Evolutionary conservation across 1,140 invertebrate genomes (phyloP).

Genomic region (Drosophila murphyi): DNA sequence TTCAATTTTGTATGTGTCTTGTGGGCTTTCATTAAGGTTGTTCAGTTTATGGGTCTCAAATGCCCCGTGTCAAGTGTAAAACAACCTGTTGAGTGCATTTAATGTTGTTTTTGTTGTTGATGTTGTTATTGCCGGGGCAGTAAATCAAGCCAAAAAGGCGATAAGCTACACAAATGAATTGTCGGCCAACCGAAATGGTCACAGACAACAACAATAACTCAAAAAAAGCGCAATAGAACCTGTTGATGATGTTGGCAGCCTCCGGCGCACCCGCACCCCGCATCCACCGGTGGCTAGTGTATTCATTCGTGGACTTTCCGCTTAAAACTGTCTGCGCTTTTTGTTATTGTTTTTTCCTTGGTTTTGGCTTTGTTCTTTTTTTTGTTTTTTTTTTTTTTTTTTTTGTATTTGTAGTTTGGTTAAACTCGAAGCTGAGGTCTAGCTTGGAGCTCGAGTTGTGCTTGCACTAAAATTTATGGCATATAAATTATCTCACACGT

Average conservation of each 20-base stretch:
- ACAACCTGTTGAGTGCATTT: conserved; percentile 51
- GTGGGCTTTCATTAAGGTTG: conserved; percentile 1
- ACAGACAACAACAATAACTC: conserved; percentile 39
- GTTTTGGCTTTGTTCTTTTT: too few species aligned
- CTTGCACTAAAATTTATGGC: conserved; percentile 82
- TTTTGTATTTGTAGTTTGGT: not conserved
- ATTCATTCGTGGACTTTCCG: conserved; percentile 40
- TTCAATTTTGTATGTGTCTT: not conserved
- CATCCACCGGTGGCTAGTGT: not conserved
- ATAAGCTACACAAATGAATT: conserved; percentile 77
- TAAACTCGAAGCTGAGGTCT: conserved; percentile 14
- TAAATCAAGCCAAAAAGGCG: conserved; percentile 80
- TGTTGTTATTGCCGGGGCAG: conserved; percentile 55
- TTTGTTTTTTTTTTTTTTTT: conserved; percentile 7
- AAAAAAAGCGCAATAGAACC: conserved; percentile 44
- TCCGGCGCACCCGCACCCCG: not conserved
- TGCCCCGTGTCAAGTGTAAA: conserved; percentile 36
- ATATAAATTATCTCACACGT: conserved; percentile 84
- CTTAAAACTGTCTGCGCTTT: conserved; percentile 49
- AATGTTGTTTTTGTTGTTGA: conserved; percentile 57
- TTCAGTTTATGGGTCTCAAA: conserved; percentile 1
- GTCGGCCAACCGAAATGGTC: conserved; percentile 62
- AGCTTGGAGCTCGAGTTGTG: conserved; percentile 27
- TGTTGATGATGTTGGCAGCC: conserved; percentile 40
- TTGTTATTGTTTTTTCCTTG: conserved; percentile 1